A percentile compares a stretch with the other conserved stretches of the same genome.
phyloP scores from a whole-genome alignment of 1,140 invertebrate genomes.

The Trachymyrmex cornetzi region DNA sequence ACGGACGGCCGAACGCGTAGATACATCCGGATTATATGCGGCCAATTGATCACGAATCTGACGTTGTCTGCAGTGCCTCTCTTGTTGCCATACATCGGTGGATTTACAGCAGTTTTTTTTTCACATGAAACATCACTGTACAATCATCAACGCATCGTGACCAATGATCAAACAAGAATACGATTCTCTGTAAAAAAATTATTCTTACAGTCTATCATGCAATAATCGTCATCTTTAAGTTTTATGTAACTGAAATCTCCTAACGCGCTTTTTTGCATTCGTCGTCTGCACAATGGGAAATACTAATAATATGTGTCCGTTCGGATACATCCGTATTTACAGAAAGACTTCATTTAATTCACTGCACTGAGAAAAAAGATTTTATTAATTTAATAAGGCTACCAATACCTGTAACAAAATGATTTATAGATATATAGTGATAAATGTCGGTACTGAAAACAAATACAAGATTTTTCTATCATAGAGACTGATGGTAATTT shows the following conservation, averaged over 20 bases:
- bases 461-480: no score
- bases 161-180: conserved; percentile 21
- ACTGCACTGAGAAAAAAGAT: neutral
- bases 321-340: neutral
- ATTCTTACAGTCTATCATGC: neutral
- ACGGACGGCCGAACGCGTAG: conserved; percentile 75
- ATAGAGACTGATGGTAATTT: no score
- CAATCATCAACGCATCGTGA: neutral
- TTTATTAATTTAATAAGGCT: no score
- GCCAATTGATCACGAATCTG: conserved; percentile 86
- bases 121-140: conserved; percentile 36
- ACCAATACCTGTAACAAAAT: no score
- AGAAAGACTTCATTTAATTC: neutral
- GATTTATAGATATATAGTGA: no score
- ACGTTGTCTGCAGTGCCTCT: conserved; percentile 81
- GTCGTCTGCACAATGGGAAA: neutral
- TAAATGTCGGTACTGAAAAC: no score
- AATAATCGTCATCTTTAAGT: neutral
- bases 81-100: conserved; percentile 80
- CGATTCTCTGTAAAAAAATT: neutral
- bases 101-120: conserved; percentile 63
- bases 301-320: neutral
- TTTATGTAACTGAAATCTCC: conserved; percentile 5
- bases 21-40: conserved; percentile 84
- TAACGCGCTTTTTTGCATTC: neutral